phyloP scores from a whole-genome alignment of 2,888 invertebrate genomes.

The Watsonalla binaria region DNA sequence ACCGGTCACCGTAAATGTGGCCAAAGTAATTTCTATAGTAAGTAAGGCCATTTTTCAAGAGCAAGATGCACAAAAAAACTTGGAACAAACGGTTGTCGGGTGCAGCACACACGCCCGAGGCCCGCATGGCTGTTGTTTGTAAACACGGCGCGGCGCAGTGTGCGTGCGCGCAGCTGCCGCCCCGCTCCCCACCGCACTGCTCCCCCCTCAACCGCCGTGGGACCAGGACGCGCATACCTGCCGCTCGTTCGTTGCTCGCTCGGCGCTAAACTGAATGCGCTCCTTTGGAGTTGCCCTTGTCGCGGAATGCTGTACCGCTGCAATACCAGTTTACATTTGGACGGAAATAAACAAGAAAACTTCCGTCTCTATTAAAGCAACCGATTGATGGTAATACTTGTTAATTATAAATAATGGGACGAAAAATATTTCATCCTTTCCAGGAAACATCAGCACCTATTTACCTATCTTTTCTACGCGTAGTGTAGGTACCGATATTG shows the following conservation, averaged over 20 bases:
- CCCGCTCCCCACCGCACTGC: constrained; percentile 5
- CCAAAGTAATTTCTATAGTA: background rate
- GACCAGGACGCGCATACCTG: constrained; percentile 4
- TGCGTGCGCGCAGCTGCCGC: constrained; percentile 50
- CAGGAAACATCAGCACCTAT: too few relatives aligned
- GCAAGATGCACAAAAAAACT: background rate
- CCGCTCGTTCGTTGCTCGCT: constrained; percentile 11
- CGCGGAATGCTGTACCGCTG: background rate
- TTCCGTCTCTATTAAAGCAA: too few relatives aligned
- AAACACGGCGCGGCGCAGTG: constrained; percentile 27
- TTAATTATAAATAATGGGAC: too few relatives aligned
- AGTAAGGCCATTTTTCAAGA: background rate
- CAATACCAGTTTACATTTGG: background rate
- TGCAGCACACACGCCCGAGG: constrained; percentile 5
- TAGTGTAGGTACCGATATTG: too few relatives aligned
- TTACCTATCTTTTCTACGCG: too few relatives aligned
- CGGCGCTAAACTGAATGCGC: background rate
- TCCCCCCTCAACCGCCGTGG: constrained; percentile 9
- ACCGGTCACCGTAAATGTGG: background rate
- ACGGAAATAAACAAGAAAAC: too few relatives aligned
- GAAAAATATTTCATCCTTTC: too few relatives aligned
- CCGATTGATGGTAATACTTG: too few relatives aligned
- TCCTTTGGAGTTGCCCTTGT: constrained; percentile 1
- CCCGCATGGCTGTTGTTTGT: constrained; percentile 24
- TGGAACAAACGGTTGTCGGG: background rate